These are phyloP conservation scores for Pterocles gutturalis DNA, from an alignment of 2,113 vertebrate species.

Conservation along the genomic window DNA sequence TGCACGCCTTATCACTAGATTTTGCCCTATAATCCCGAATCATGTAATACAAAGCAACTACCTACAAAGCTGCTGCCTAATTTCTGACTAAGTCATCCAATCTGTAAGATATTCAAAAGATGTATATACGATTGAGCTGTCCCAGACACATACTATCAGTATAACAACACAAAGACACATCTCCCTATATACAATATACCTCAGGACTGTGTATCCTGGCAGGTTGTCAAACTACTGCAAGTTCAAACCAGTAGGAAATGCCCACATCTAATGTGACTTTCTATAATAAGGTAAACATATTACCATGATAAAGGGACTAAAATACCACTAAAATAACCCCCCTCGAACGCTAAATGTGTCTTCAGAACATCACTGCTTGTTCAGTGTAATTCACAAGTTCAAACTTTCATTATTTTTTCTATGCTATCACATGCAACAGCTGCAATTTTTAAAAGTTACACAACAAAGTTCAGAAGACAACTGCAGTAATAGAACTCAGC, in stretches of 20 bases:
- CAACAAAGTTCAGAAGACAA: not conserved
- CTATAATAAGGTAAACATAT: not conserved
- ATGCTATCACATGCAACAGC: not conserved
- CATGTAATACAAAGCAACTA: not conserved
- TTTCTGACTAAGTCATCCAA: not conserved
- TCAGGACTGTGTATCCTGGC: not conserved
- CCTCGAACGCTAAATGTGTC: not conserved
- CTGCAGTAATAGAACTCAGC: not conserved
- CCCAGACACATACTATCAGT: not conserved
- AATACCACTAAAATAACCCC: not conserved
- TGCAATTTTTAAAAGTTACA: not conserved
- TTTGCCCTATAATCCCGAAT: not conserved
- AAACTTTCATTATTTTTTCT: not conserved
- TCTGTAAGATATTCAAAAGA: not conserved
- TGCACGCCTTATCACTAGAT: not conserved
- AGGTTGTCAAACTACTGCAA: not conserved
- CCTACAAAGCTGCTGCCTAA: not conserved
- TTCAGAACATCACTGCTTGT: not conserved
- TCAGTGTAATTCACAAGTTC: not conserved
- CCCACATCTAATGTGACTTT: not conserved
- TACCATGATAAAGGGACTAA: not conserved
- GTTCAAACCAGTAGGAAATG: not conserved
- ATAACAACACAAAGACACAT: not conserved
- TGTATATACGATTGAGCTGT: not conserved
- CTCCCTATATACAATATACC: not conserved